Evolutionary conservation across 2,888 invertebrate genomes (phyloP).

Genomic region (Lucinisca nassula): DNA sequence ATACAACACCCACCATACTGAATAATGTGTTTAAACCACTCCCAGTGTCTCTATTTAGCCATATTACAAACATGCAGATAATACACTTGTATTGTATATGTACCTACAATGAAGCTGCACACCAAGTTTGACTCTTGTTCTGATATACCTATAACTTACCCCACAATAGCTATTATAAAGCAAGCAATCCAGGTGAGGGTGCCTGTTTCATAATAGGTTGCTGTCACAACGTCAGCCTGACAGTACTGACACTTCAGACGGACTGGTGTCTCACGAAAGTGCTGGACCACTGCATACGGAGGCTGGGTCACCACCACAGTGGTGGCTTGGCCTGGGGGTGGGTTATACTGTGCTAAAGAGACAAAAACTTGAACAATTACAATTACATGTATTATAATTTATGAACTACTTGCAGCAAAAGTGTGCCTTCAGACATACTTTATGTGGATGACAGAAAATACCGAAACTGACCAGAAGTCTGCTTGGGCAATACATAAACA

Average conservation of each 20-base stretch:
- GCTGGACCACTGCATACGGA: conserved; percentile 78
- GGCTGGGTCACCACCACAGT: conserved; percentile 70
- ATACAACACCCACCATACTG: no score
- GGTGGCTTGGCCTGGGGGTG: conserved; percentile 20
- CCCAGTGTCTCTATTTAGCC: no score
- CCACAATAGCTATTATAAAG: conserved; percentile 77
- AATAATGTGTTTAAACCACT: no score
- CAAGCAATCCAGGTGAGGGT: conserved; percentile 82
- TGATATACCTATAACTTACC: conserved; percentile 71
- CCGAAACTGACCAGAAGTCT: no score
- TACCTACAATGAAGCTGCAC: neutral
- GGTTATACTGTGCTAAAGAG: conserved; percentile 52
- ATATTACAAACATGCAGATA: no score
- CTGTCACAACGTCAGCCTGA: conserved; percentile 79
- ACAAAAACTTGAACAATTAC: no score
- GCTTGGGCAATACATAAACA: no score
- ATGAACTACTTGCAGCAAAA: no score
- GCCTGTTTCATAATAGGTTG: conserved; percentile 77
- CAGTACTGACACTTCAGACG: conserved; percentile 80
- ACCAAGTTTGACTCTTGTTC: conserved; percentile 7
- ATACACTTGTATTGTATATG: no score
- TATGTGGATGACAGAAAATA: no score
- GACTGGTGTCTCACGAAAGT: conserved; percentile 79
- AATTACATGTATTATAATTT: no score
- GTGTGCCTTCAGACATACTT: no score